phyloP scores from a whole-genome alignment of 2,797 vertebrate genomes.

The Erethizon dorsatum region DNA sequence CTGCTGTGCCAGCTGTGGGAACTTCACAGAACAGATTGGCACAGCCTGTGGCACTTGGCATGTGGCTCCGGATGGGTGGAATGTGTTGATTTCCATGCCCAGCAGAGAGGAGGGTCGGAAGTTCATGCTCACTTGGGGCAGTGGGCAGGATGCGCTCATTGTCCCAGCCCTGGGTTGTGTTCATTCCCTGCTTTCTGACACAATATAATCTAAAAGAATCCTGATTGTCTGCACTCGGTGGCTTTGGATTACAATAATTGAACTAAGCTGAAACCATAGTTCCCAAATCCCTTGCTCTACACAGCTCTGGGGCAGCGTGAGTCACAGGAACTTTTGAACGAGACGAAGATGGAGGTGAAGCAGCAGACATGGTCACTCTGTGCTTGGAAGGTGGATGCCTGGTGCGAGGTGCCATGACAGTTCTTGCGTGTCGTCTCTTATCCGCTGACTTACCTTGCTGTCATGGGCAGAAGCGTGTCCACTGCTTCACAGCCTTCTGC shows the following conservation, averaged over 20 bases:
- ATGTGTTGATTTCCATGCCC: neutral
- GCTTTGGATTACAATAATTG: neutral
- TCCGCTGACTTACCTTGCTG: neutral
- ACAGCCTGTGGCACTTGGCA: neutral
- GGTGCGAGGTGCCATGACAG: accelerated
- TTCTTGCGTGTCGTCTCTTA: accelerated
- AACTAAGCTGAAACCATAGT: neutral
- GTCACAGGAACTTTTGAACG: neutral
- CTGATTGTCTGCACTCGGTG: neutral
- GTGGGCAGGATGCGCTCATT: neutral
- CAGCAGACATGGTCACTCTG: neutral
- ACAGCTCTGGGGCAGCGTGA: neutral
- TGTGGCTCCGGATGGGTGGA: neutral
- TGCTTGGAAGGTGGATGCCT: accelerated
- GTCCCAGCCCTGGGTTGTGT: accelerated
- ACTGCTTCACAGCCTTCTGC: neutral
- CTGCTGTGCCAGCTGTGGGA: neutral
- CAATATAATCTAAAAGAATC: accelerated
- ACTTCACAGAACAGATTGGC: neutral
- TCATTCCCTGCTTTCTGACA: neutral
- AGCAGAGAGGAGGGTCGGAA: neutral
- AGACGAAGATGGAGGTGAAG: neutral
- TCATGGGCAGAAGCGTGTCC: neutral
- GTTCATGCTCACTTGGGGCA: neutral
- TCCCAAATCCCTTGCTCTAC: neutral